Evolutionary conservation across 2,113 vertebrate species (phyloP).

Genomic region (Perognathus longimembris): DNA sequence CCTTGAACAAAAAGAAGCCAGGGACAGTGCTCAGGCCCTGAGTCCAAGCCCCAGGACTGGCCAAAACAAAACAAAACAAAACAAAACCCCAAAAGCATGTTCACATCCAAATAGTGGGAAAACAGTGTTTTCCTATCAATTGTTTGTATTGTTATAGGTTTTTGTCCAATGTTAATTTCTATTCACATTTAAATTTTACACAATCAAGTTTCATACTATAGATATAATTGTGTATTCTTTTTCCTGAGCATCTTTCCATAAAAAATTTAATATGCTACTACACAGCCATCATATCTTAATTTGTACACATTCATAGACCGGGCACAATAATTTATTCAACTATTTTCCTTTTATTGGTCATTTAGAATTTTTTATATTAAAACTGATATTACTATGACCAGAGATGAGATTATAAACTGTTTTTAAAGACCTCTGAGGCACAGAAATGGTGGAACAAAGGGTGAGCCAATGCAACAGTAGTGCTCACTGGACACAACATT

Average conservation of each 20-base stretch:
- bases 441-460: too few relatives aligned
- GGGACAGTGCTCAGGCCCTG: too few relatives aligned
- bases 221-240: constrained; percentile 16
- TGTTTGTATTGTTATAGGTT: constrained; percentile 20
- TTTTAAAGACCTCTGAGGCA: constrained; percentile 36
- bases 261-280: constrained; percentile 18
- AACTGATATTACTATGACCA: constrained; percentile 43
- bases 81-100: not conserved
- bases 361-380: constrained; percentile 50
- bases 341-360: constrained; percentile 10
- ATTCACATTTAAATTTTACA: constrained; percentile 57
- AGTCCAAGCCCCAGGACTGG: too few relatives aligned
- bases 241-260: not conserved
- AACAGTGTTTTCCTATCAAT: not conserved
- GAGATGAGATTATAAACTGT: constrained; percentile 50
- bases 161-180: constrained; percentile 30
- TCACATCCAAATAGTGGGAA: not conserved
- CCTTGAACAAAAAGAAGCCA: too few relatives aligned
- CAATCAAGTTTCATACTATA: not conserved
- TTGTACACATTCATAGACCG: not conserved
- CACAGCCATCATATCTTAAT: constrained; percentile 21
- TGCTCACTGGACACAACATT: too few relatives aligned
- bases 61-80: too few relatives aligned
- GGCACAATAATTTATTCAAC: not conserved
- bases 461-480: too few relatives aligned